Evolutionary conservation across 2,888 invertebrate species (phyloP), one percentile per base, ranked within the genome.

Genomic region (Pammene fasciana): DNA sequence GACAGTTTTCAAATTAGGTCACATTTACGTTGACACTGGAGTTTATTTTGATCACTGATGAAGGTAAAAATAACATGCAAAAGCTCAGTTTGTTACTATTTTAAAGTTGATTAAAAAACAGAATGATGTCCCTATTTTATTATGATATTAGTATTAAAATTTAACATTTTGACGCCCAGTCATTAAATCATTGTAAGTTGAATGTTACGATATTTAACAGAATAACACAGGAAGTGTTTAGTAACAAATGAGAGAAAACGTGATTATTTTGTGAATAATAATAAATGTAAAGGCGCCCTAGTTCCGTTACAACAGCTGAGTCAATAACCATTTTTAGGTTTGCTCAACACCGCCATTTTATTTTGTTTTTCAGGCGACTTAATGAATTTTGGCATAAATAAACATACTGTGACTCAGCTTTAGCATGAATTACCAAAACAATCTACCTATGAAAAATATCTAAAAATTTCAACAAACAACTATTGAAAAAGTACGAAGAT

Each of bases 1-100:
- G 48, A 41, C 46, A 14, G 45, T 55, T 43, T 57, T 64, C 52
- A 52, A 75, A 72, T 68, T 72, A 71, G 74, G 75, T 75, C 75
- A 71, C 67, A 74, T 74, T 72, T 55, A 65, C 71, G 61, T 61
- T 62, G 70, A 71, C 72, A 71, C 54, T 56, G 54, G 14, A 36
- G 65, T 54, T 54, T 68, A 67, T 71, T 70, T 71, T 52, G 54
- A 45, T 61, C 50, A 56, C n/a, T n/a, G n/a, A 38, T 48, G 56
- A 67, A 57, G 65, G 46, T 71, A 71, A 62, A 71, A 46, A 70
- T 55, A 54, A 60, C 13, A 55, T 38, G 60, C 34, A 38, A 26
- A 14, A 26, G 26, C 4, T 26, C 26, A 26, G 26, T 26, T 26
- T 26, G 26, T 26, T 26, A 26, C 26, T 26, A 26, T 26, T 26